Conservation (phyloP, 2,888 invertebrate species). For the Netelia fuscicornis region DNA sequence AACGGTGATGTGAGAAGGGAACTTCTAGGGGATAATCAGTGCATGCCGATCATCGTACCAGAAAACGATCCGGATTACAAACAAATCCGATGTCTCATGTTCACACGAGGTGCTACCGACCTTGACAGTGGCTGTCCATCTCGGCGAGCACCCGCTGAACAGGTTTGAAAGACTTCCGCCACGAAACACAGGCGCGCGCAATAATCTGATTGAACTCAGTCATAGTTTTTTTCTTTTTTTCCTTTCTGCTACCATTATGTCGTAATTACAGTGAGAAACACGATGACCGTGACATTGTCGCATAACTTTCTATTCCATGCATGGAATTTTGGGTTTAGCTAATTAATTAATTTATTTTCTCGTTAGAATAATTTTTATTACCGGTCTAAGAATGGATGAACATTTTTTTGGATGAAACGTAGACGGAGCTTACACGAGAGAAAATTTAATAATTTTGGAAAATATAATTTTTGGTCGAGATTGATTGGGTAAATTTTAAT, state of each 20-base stretch:
- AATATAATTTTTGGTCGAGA: not conserved
- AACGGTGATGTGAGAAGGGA: conserved; percentile 86
- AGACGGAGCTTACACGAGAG: not conserved
- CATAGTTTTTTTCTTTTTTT: conserved; percentile 11
- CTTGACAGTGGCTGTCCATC: conserved; percentile 87
- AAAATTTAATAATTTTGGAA: not conserved
- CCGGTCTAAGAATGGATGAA: not conserved
- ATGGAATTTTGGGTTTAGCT: not conserved
- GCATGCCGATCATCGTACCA: conserved; percentile 83
- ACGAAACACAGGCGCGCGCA: not conserved
- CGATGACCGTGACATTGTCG: conserved; percentile 17
- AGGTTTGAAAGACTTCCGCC: conserved; percentile 85
- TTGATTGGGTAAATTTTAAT: too few species aligned
- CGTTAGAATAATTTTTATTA: not conserved
- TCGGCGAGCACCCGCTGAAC: conserved; percentile 88
- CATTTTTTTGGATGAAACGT: not conserved
- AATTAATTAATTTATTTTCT: not conserved
- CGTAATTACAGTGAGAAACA: conserved; percentile 13
- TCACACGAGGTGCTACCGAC: conserved; percentile 90
- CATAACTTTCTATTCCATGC: not conserved
- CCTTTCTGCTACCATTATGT: conserved; percentile 10
- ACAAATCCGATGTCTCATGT: conserved; percentile 89
- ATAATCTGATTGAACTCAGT: not conserved
- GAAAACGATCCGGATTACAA: conserved; percentile 85
- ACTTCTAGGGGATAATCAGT: conserved; percentile 78